These are phyloP conservation scores for Porites cylindrica DNA, from an alignment of 92 coral and sea anemone species.

Conservation along the genomic window DNA sequence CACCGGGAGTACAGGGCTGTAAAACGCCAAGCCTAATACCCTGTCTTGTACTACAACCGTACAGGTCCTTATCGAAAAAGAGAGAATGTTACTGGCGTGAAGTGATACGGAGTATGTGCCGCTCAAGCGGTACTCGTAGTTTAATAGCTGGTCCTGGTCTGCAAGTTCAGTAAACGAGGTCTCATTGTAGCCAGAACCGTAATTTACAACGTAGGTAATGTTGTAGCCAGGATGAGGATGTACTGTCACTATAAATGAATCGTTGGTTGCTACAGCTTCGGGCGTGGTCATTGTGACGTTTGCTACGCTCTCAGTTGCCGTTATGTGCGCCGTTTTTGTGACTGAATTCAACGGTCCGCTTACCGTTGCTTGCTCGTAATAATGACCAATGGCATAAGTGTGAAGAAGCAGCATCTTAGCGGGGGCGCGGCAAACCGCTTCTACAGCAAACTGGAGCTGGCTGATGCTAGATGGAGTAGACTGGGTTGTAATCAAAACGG, in stretches of 20 bases:
- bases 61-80: slow-evolving; percentile 62
- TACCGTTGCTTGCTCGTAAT: slow-evolving; percentile 56
- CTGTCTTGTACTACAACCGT: slow-evolving; percentile 63
- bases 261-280: slow-evolving; percentile 65
- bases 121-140: slow-evolving; percentile 45
- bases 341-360: slow-evolving; percentile 23
- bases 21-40: slow-evolving; percentile 60
- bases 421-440: slow-evolving; percentile 41
- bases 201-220: slow-evolving; percentile 55
- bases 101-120: slow-evolving; percentile 54
- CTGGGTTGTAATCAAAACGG: slow-evolving; percentile 13
- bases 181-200: slow-evolving; percentile 42
- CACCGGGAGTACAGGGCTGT: slow-evolving; percentile 53
- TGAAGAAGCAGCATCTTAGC: slow-evolving; percentile 57
- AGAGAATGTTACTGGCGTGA: slow-evolving; percentile 67
- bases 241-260: slow-evolving; percentile 54
- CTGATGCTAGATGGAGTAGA: not conserved
- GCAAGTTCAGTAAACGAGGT: slow-evolving; percentile 37
- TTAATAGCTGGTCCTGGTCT: slow-evolving; percentile 23
- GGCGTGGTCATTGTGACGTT: slow-evolving; percentile 62
- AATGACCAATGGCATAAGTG: slow-evolving; percentile 59
- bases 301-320: slow-evolving; percentile 65
- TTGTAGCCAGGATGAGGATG: slow-evolving; percentile 79
- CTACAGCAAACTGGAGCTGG: slow-evolving; percentile 53
- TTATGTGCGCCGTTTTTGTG: slow-evolving; percentile 23